Conservation (phyloP, 30 jellyfish, hydroid and myxozoan genomes). For the Aurelia coerulea region DNA sequence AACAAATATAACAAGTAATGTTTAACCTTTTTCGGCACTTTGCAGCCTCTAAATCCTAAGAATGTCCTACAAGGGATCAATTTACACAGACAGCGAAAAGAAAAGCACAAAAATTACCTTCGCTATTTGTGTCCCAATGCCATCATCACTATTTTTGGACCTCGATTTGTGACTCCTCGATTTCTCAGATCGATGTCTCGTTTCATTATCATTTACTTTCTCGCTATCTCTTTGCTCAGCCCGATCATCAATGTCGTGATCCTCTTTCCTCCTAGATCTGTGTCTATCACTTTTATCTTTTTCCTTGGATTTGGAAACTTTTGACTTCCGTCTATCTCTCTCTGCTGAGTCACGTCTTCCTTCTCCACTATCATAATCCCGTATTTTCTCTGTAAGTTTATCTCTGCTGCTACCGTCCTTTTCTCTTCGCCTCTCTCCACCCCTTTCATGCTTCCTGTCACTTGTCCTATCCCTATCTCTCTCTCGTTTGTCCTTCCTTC, state of each 20-base stretch:
- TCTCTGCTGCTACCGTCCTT: slow-evolving; percentile 9
- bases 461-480: neutral
- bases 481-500: slow-evolving; percentile 8
- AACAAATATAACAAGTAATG: no score
- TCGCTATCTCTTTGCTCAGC: slow-evolving; percentile 2
- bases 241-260: neutral
- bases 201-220: slow-evolving; percentile 17
- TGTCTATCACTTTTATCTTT: neutral
- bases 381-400: neutral
- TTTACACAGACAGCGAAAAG: no score
- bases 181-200: slow-evolving; percentile 16
- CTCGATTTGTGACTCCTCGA: slow-evolving; percentile 18
- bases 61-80: no score
- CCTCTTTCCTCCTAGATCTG: no score
- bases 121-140: neutral
- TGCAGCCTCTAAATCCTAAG: no score
- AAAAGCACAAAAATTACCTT: no score
- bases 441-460: slow-evolving; percentile 31
- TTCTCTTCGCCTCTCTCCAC: slow-evolving; percentile 31
- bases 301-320: neutral
- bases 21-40: no score
- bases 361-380: neutral
- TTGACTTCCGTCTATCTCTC: neutral
- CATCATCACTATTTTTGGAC: slow-evolving; percentile 8
- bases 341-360: no score